Evolutionary conservation across 2,113 vertebrate species (phyloP), one percentile per base, ranked within the genome.

Genomic region (Erythrocercus mccallii): DNA sequence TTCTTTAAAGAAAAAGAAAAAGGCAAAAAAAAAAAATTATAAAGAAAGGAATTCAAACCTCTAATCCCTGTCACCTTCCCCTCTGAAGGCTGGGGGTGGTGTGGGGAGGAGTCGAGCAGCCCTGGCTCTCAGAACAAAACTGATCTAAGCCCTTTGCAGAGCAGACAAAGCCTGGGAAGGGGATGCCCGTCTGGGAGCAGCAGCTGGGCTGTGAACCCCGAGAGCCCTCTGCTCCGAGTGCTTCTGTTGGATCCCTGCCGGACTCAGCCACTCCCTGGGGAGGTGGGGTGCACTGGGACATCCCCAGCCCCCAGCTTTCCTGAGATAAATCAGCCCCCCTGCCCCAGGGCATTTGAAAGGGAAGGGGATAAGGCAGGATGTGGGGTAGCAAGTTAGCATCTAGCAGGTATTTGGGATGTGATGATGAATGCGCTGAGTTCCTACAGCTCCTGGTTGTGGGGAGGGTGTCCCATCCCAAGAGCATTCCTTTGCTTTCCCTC

Each of bases 151-250:
- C 82, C 81, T 37, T 70, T 9, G 6, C 40, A 25, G 0, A 4
- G 19, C 78, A 89, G 73, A 89, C 84, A 87, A 87, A 95, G 85
- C 88, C 51, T 35, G 45, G 91, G 87, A 95, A 96, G 70, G 94
- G 20, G 27, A 10, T 87, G 74, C 77, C 48, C 2, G 17, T 57
- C 48, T 17, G 20, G 92, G 88, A 92, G 71, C 69, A 86, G 58
- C 92, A 89, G 62, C 97, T 94, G 95, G 95, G 45, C 68, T 89
- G 56, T 40, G 54, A 92, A 53, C 64, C 64, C 74, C 2, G 1
- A 51, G 56, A 47, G 16, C 12, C 35, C 45, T 70, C 40, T 35
- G 31, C 72, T 72, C 69, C 0, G 5, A 70, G 71, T 24, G 56
- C 64, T 2, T 64, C 40, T 60, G 22, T 6, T 35, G 0, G 3